phyloP scores from a whole-genome alignment of 2,797 vertebrate species.

The Lagodon rhomboides region DNA sequence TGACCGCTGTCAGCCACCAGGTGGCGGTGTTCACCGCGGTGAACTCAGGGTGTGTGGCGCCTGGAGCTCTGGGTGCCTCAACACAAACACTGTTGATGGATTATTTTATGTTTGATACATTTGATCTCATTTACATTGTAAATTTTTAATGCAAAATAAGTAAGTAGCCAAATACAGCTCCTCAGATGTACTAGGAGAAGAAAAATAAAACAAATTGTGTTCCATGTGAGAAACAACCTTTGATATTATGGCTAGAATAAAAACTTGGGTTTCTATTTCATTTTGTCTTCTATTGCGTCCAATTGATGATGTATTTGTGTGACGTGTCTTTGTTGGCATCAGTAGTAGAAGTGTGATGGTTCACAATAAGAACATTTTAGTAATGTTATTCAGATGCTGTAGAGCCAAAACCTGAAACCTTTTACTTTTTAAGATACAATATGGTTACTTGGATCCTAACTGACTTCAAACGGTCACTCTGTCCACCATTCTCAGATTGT shows the following conservation, averaged over 20 bases:
- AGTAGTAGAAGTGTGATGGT: neutral
- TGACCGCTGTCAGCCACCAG: neutral
- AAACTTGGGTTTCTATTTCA: neutral
- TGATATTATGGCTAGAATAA: neutral
- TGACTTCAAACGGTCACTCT: no score
- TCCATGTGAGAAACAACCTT: neutral
- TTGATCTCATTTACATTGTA: neutral
- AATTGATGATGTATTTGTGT: neutral
- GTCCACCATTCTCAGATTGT: no score
- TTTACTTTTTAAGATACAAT: no score
- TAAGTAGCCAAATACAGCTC: neutral
- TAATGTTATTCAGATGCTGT: neutral
- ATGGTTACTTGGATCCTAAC: no score
- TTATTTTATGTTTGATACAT: neutral
- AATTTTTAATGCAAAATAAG: neutral
- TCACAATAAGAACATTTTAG: neutral
- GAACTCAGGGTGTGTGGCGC: no score
- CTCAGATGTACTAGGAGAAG: neutral
- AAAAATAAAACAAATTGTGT: neutral
- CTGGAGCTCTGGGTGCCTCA: no score
- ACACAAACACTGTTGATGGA: neutral
- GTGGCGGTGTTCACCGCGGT: slow-evolving; percentile 7
- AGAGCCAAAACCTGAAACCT: no score
- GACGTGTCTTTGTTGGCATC: neutral
- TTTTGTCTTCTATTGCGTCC: neutral